Base-by-base conservation (phyloP, 1,140 invertebrate genomes). In the Elysia chlorotica region DNA sequence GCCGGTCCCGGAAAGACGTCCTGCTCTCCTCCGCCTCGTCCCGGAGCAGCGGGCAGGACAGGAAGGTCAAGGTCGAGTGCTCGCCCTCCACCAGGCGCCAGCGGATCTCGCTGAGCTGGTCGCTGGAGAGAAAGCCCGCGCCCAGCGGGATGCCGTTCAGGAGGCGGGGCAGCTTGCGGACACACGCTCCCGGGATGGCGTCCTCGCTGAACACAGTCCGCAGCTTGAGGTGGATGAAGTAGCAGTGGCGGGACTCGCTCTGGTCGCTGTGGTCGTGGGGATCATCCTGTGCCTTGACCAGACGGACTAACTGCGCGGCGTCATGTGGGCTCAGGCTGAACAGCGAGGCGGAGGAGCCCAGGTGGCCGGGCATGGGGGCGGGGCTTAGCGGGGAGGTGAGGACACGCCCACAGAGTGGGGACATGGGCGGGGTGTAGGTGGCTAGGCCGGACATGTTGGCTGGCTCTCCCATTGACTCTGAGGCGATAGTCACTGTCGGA, bases 141-240 rank as follows among this genome's bases (percentile, higher is more conserved):
- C 81, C 82, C 2, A 84, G 76, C 4, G 82, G 82, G 41, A 84
- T 82, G 4, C 80, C 81, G 48, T 84, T 84, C 10, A 84, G 74
- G 17, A 84, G 71, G 1, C 82, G 75, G 0, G 81, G 82, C 0
- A 84, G 76, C 53, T 79, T 79, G 54, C 81, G 78, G 48, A 76
- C 78, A 63, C 74, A 76, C 2, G 75, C 73, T 14, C 76, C 70
- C 2, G 82, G 79, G 31, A 84, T 75, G 48, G 77, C 74, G 1
- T 73, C 76, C 48, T 81, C 76, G 48, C 78, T 76, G 61, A 82
- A 84, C 19, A 84, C 74, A 2, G 81, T 73, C 19, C 70, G 71
- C 21, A 82, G 74, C n/a, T 71, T 78, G 14, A 84, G 54, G 36
- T 82, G 78, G 17, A 84, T 72, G 30, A 83, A 35, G 76, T 77